phyloP scores from a whole-genome alignment of 37 sponge, comb jelly and placozoan species.

The Amphimedon queenslandica region DNA sequence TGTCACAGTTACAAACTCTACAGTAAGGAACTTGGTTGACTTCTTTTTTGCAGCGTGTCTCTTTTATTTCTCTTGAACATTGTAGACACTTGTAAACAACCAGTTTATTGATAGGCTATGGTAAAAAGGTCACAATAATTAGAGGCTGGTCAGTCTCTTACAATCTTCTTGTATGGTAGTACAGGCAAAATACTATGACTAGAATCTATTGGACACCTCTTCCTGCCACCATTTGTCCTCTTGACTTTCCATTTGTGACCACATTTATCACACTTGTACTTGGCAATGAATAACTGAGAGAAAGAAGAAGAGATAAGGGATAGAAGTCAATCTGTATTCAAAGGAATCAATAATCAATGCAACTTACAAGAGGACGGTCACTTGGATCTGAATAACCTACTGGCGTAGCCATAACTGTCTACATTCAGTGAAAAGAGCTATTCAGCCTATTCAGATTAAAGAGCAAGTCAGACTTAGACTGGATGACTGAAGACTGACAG shows the following conservation, averaged over 20 bases:
- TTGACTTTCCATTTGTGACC: slow-evolving; percentile 13
- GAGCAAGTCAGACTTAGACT: too few species aligned
- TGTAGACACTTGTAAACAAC: neutral
- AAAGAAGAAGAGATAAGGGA: too few species aligned
- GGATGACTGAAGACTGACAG: too few species aligned
- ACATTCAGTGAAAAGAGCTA: too few species aligned
- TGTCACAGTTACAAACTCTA: neutral
- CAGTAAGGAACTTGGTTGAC: neutral
- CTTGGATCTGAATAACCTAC: neutral
- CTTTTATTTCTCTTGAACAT: neutral
- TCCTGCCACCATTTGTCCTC: too few species aligned
- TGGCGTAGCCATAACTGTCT: neutral
- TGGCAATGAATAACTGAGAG: slow-evolving; percentile 1
- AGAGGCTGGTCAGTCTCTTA: too few species aligned
- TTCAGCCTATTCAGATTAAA: too few species aligned
- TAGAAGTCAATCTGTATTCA: too few species aligned
- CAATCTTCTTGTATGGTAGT: slow-evolving; percentile 2
- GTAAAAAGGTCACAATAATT: neutral
- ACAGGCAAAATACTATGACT: too few species aligned
- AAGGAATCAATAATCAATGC: too few species aligned
- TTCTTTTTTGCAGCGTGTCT: neutral
- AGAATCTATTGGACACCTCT: too few species aligned
- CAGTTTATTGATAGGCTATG: neutral
- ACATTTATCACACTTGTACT: slow-evolving; percentile 22
- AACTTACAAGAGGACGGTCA: too few species aligned